Evolutionary conservation across 2,113 vertebrate genomes (phyloP), one percentile per base, ranked within the genome.

Genomic region (Geothlypis trichas): DNA sequence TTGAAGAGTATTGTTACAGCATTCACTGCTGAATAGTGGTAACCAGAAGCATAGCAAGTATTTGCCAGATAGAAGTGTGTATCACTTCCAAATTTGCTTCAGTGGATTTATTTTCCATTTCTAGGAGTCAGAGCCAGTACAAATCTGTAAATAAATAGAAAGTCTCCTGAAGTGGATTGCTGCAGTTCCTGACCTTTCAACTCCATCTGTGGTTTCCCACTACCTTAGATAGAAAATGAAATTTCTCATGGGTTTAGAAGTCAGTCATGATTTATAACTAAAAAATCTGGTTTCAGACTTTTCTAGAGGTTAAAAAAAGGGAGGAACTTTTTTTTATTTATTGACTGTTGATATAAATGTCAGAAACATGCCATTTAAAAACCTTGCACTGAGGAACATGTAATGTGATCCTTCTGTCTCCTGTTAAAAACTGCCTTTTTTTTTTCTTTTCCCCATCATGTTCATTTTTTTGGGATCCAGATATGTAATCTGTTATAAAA

Each of bases 361-460:
- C n/a, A 54, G 19, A 62, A 62, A 37, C 6, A 46, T 69, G 39
- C 54, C 30, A 35, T 69, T 89, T 75, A 54, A 58, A 14, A 93
- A 37, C 31, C 23, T 37, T 69, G 15, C 12, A 13, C 15, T 9
- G 10, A 73, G 42, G 15, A 59, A 12, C 23, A 13, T 1, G 0
- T 49, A 37, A 54, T 59, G 18, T 75, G 21, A 78, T 92, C 22
- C 31, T 63, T 88, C 41, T 73, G 51, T 59, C 42, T 84, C 16
- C 39, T 23, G 1, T 71, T 68, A 23, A 87, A 27, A 55, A 55
- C 16, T 1, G 2, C 8, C 6, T 58, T 41, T 49, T 65, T 65
- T 28, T 5, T 52, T 27, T 35, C 21, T 52, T 22, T 24, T 3
- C 6, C 16, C 37, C 0, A 0, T 75, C 16, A 23, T 7, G 26